Conservation (phyloP, 2,113 vertebrate genomes). For the Poeciliopsis occidentalis region DNA sequence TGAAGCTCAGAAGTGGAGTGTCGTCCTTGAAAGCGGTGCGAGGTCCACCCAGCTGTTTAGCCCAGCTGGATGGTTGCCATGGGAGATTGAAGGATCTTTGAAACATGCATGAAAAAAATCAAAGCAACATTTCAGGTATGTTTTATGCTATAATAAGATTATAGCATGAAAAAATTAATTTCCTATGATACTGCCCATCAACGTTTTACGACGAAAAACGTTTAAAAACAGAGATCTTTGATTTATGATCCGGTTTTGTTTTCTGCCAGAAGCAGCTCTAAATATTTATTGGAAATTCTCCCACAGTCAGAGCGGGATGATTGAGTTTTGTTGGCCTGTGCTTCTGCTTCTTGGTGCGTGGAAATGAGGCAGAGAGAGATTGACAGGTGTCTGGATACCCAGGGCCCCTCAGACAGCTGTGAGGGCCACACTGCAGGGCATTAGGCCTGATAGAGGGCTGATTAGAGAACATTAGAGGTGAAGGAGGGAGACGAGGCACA, state of each 20-base stretch:
- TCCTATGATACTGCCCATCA: too few relatives aligned
- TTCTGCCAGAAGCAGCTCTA: neutral
- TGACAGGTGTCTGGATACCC: slow-evolving; percentile 76
- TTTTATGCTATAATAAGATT: too few relatives aligned
- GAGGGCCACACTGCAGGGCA: slow-evolving; percentile 79
- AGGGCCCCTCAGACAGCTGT: slow-evolving; percentile 77
- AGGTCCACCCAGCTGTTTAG: too few relatives aligned
- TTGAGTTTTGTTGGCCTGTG: slow-evolving; percentile 1
- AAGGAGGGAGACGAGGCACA: slow-evolving; percentile 65
- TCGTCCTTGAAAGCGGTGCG: too few relatives aligned
- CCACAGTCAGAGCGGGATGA: neutral
- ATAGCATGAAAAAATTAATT: too few relatives aligned
- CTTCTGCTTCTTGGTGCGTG: slow-evolving; percentile 13
- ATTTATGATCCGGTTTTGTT: neutral
- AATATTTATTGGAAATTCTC: neutral
- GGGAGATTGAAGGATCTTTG: too few relatives aligned
- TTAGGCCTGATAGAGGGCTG: slow-evolving; percentile 81
- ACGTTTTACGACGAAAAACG: too few relatives aligned
- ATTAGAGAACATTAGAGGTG: slow-evolving; percentile 85
- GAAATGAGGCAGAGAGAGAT: slow-evolving; percentile 54
- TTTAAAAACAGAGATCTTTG: too few relatives aligned
- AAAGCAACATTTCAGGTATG: too few relatives aligned
- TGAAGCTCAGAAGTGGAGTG: too few relatives aligned
- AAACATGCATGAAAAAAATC: too few relatives aligned
- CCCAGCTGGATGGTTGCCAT: too few relatives aligned